These are phyloP conservation scores for Melanotaenia parkinsoni DNA, from an alignment of 2,797 vertebrate genomes.

Conservation along the genomic window DNA sequence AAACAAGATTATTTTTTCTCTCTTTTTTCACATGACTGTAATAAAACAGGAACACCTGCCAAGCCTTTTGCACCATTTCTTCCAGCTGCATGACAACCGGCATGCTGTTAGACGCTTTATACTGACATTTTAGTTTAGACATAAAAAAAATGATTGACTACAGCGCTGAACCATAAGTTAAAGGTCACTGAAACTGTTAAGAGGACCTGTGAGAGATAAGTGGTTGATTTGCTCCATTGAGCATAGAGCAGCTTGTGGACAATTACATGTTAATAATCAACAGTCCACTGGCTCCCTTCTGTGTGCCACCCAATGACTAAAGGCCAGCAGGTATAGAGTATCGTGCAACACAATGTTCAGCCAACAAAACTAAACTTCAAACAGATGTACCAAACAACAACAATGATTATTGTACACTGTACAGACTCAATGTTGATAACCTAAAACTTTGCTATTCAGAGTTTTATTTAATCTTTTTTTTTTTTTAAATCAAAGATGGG, in stretches of 20 bases:
- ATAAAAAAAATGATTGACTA: conserved; percentile 42
- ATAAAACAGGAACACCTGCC: conserved; percentile 1
- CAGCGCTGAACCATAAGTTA: conserved; percentile 54
- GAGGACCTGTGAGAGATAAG: conserved; percentile 54
- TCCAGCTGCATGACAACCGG: neutral
- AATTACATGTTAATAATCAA: conserved; percentile 83
- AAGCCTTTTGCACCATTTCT: neutral
- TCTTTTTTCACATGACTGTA: neutral
- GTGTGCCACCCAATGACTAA: conserved; percentile 26
- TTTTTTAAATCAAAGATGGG: neutral
- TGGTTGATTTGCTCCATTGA: conserved; percentile 69
- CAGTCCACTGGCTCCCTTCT: conserved; percentile 64
- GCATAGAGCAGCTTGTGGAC: conserved; percentile 57
- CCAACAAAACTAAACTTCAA: conserved; percentile 28
- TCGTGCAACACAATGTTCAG: conserved; percentile 38
- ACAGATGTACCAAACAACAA: conserved; percentile 6
- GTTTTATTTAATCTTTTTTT: neutral
- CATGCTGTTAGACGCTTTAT: conserved; percentile 23
- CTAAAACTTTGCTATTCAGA: no score
- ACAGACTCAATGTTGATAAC: neutral
- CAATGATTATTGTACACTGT: neutral
- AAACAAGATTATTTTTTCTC: neutral
- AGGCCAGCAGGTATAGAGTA: conserved; percentile 41
- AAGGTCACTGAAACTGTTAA: conserved; percentile 80
- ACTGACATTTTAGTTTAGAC: conserved; percentile 51